Evolutionary conservation across 1,140 invertebrate genomes (phyloP), one percentile per base, ranked within the genome.

Genomic region (Drosophila lacertosa): DNA sequence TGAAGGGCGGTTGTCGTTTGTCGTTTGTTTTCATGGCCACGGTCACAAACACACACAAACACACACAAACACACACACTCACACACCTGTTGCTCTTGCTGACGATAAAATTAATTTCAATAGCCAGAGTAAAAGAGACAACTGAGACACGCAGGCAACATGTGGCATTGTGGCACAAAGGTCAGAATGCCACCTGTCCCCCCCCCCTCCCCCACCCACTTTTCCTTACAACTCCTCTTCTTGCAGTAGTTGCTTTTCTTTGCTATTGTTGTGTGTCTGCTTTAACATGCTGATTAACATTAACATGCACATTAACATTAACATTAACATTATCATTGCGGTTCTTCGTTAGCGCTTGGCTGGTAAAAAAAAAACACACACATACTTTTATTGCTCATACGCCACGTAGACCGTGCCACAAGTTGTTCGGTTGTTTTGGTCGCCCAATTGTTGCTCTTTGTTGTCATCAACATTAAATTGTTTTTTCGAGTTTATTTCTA

Each of bases 101-200:
- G 55, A 45, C 70, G 64, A 68, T 81, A 65, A 88, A 81, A 86
- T 86, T 81, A 81, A 88, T 84, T 84, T 76, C 71, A 68, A 70
- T 65, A 68, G 54, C 48, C 55, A 39, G 48, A 13, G 58, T 33
- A 15, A 15, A 58, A 33, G 29, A 42, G 48, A 32, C 29, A 51
- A 24, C 51, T 26, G 35, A 40, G 50, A 22, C 20, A 4, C 20
- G 24, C 26, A n/a, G 40, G 32, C 22, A 45, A 47, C 48, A 63
- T 48, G 45, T 68, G 32, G 32, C 60, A 57, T 64, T 64, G 35
- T 51, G 32, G n/a, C n/a, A 50, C 51, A 72, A 72, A 72, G 68
- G 68, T 72, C 63, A 67, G 47, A 16, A 39, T 7, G 15, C 39
- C 47, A n/a, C 47, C 64, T 33, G 15, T 67, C 42, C 35, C 33